A percentile compares a stretch with the other conserved stretches of the same genome.
These are phyloP conservation scores for Nettapus auritus DNA, from an alignment of 2,113 vertebrate species.

Conservation along the genomic window DNA sequence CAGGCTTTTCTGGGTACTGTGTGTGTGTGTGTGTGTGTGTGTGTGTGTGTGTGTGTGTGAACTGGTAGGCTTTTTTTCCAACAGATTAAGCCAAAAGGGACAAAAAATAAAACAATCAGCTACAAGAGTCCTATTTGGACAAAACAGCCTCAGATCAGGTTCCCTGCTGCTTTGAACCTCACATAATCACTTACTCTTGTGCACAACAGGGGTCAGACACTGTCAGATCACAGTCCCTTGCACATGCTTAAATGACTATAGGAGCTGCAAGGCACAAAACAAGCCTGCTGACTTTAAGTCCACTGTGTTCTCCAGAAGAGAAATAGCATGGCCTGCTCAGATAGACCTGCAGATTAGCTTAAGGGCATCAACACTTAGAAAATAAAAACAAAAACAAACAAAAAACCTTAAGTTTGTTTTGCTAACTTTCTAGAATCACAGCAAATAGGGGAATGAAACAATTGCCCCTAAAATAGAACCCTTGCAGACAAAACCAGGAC, in stretches of 20 bases:
- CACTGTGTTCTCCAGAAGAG: neutral
- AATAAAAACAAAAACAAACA: neutral
- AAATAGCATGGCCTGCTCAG: neutral
- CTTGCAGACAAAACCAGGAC: neutral
- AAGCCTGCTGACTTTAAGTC: neutral
- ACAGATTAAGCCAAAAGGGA: constrained; percentile 4
- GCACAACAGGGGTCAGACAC: neutral
- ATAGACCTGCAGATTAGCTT: neutral
- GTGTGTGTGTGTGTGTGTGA: neutral
- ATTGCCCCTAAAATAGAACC: neutral
- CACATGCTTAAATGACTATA: neutral
- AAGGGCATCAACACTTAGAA: neutral
- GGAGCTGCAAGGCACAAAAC: neutral
- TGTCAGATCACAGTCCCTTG: neutral
- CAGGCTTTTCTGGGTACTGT: neutral
- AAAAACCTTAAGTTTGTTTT: neutral
- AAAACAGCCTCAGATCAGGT: constrained; percentile 13
- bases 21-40: neutral
- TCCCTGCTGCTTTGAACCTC: constrained; percentile 2
- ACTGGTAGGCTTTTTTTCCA: neutral
- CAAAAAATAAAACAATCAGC: neutral
- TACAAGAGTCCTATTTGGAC: neutral
- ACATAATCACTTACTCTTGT: neutral
- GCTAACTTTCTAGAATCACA: neutral
- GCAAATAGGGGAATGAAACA: neutral